Evolutionary conservation across 2,888 invertebrate genomes (phyloP), one percentile per base, ranked within the genome.

Genomic region (Lithosia quadra): DNA sequence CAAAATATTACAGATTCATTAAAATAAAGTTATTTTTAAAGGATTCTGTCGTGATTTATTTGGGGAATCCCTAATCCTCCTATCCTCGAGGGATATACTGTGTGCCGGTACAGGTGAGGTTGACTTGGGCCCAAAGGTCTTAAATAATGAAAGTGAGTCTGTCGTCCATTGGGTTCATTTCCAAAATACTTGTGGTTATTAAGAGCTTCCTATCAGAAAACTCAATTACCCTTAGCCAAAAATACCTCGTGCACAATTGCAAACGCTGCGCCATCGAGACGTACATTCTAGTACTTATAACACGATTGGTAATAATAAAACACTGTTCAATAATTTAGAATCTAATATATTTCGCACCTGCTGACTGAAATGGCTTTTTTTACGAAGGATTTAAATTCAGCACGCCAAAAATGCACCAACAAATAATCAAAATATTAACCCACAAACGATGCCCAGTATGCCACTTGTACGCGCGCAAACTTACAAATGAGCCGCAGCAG

Each of bases 401-500:
- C n/a, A 18, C n/a, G n/a, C n/a, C 9, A 49, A 58, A 55, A 58
- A 67, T 69, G 33, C 49, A 18, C 28, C 5, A 1, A 0, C 61
- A 49, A 71, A 56, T 55, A 67, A 68, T 61, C 65, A 56, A 21
- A 75, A 69, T 33, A 71, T 62, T 63, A 39, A 63, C 60, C 67
- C 71, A 67, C 53, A 33, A 55, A 71, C 65, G 58, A 63, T 72
- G 58, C 84, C 65, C 80, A 72, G 84, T 88, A 85, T 82, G 72
- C 74, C 81, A 55, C 75, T 67, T 68, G 72, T 74, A 71, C 71
- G 63, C 63, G 65, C 64, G 60, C 71, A 67, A 64, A 71, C 67
- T 81, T 91, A 93, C 92, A 93, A 93, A 93, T 93, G 92, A 84
- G 82, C 73, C 82, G 77, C 90, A 82, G 91, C 93, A 87, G 93